phyloP scores from a whole-genome alignment of 2,797 vertebrate genomes.

The Threskiornis aethiopicus region DNA sequence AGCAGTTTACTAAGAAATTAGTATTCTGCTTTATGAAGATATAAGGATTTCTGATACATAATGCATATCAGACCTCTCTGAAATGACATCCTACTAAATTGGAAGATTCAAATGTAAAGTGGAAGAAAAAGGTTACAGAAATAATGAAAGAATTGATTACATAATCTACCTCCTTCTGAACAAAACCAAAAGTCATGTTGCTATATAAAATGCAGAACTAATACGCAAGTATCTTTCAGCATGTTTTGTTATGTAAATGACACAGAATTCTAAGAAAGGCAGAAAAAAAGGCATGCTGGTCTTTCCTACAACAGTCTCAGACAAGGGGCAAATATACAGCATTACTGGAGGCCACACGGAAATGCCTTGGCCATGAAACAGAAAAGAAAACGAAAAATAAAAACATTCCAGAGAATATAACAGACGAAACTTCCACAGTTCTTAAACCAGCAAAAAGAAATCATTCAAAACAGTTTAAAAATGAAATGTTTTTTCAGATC shows the following conservation, averaged over 20 bases:
- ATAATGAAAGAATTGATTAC: conserved; percentile 57
- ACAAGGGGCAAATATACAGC: background rate
- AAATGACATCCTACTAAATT: conserved; percentile 52
- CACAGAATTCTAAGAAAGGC: background rate
- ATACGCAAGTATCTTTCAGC: background rate
- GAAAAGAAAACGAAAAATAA: background rate
- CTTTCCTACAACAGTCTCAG: background rate
- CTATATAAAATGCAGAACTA: conserved; percentile 24
- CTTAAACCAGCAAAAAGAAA: background rate
- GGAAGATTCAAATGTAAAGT: conserved; percentile 49
- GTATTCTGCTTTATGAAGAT: conserved; percentile 41
- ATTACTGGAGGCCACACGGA: background rate
- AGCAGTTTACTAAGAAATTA: conserved; percentile 51
- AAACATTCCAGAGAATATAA: background rate
- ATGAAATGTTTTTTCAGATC: background rate
- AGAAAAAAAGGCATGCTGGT: background rate
- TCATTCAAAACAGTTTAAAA: background rate
- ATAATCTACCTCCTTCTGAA: conserved; percentile 57
- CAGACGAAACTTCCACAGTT: background rate
- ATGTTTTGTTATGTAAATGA: conserved; percentile 5
- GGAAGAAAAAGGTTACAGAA: conserved; percentile 58
- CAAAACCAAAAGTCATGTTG: conserved; percentile 39
- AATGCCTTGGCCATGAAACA: background rate
- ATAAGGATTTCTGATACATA: conserved; percentile 53
- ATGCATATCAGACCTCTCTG: conserved; percentile 27